Percentiles rank a stretch among this genome's conserved stretches.
Evolutionary conservation across 2,113 vertebrate species (phyloP).

Genomic region (Probosciger aterrimus): DNA sequence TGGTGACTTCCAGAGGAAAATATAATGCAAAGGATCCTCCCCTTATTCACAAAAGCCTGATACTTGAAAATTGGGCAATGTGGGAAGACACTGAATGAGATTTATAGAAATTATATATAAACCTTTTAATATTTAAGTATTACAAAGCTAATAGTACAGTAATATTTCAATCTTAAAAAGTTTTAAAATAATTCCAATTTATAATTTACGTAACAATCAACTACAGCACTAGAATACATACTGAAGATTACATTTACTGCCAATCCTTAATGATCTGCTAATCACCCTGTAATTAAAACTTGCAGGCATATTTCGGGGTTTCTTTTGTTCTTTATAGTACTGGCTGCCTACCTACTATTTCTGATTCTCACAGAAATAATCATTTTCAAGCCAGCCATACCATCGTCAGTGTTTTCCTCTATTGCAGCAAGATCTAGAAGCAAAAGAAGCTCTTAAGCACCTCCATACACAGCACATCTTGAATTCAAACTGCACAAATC

Average conservation of each 20-base stretch:
- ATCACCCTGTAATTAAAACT: background rate
- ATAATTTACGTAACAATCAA: background rate
- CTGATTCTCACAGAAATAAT: background rate
- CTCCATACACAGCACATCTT: background rate
- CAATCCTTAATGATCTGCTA: background rate
- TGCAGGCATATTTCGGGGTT: fast-evolving
- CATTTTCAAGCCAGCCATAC: background rate
- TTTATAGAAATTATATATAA: background rate
- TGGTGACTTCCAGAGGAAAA: background rate
- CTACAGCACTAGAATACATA: background rate
- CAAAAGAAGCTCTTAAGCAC: background rate
- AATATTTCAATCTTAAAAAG: background rate
- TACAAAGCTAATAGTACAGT: background rate
- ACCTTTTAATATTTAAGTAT: background rate
- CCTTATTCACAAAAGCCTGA: background rate
- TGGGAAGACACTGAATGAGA: background rate
- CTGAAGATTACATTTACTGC: background rate
- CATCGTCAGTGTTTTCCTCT: background rate
- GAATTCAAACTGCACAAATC: background rate
- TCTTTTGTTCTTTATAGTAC: background rate
- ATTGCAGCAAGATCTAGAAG: fast-evolving
- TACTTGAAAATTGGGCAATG: background rate
- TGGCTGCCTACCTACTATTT: background rate
- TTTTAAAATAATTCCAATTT: background rate
- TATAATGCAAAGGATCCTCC: background rate